phyloP scores from a whole-genome alignment of 2,888 invertebrate species.

The Aphodius granarius region DNA sequence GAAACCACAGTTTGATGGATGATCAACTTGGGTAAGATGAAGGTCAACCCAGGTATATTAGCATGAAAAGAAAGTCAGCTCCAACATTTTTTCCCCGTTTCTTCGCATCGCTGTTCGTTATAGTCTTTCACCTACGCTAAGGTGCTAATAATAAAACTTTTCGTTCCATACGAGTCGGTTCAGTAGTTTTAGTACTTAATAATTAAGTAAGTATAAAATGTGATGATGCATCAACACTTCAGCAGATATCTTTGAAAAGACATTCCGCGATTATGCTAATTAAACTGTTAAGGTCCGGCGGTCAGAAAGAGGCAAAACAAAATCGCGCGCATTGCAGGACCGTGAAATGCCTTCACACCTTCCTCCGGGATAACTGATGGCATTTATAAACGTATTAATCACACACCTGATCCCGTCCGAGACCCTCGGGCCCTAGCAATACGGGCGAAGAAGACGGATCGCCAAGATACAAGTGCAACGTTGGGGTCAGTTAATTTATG shows the following conservation, averaged over 20 bases:
- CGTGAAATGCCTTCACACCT: not conserved
- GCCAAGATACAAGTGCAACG: not conserved
- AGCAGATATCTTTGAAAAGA: not conserved
- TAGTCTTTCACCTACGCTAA: too few species aligned
- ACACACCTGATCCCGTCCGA: not conserved
- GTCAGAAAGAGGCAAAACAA: not conserved
- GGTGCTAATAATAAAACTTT: too few species aligned
- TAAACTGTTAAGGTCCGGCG: not conserved
- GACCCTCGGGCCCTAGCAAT: not conserved
- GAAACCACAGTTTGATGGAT: too few species aligned
- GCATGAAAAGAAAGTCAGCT: too few species aligned
- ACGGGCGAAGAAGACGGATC: not conserved
- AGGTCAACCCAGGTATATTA: too few species aligned
- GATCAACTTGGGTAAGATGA: too few species aligned
- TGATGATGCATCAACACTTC: not conserved
- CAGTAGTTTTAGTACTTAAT: too few species aligned
- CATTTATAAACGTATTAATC: not conserved
- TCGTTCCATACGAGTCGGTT: too few species aligned
- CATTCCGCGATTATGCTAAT: not conserved
- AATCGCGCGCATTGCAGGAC: not conserved
- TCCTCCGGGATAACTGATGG: not conserved
- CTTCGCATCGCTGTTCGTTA: too few species aligned
- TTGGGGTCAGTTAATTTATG: constrained; percentile 9
- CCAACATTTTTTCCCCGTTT: too few species aligned
- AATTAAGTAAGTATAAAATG: not conserved